These are phyloP conservation scores for Aphelinus certus DNA, from an alignment of 1,140 invertebrate genomes.

Conservation along the genomic window DNA sequence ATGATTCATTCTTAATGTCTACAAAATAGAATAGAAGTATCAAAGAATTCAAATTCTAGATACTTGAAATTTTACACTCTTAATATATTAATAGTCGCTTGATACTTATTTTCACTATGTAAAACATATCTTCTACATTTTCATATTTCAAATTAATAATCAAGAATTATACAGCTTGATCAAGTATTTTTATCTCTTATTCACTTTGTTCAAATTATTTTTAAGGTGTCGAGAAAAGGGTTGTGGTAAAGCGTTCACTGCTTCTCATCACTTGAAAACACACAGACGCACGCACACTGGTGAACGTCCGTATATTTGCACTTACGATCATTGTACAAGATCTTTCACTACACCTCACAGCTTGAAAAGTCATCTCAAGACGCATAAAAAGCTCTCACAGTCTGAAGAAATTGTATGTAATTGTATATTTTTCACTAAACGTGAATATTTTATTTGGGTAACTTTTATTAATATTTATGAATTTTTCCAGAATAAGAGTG, in stretches of 20 bases:
- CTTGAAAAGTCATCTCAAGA: conserved; percentile 80
- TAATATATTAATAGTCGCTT: background rate
- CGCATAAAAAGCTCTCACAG: conserved; percentile 60
- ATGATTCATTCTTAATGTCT: background rate
- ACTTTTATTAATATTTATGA: conserved; percentile 15
- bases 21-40: background rate
- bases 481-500: conserved; percentile 27
- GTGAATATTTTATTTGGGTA: background rate
- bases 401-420: conserved; percentile 51
- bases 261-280: conserved; percentile 92
- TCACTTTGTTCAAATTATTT: conserved; percentile 29
- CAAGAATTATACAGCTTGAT: no score
- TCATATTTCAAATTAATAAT: no score
- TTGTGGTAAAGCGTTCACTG: conserved; percentile 91
- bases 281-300: conserved; percentile 74
- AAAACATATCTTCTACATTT: no score
- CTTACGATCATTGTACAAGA: conserved; percentile 76
- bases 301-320: conserved; percentile 82
- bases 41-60: background rate
- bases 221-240: conserved; percentile 80
- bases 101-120: no score
- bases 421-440: conserved; percentile 1
- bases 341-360: conserved; percentile 84
- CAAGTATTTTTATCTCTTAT: no score
- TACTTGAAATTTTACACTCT: background rate